Evolutionary conservation across 2,888 invertebrate species (phyloP).

Genomic region (Tetheella fluctuosa): DNA sequence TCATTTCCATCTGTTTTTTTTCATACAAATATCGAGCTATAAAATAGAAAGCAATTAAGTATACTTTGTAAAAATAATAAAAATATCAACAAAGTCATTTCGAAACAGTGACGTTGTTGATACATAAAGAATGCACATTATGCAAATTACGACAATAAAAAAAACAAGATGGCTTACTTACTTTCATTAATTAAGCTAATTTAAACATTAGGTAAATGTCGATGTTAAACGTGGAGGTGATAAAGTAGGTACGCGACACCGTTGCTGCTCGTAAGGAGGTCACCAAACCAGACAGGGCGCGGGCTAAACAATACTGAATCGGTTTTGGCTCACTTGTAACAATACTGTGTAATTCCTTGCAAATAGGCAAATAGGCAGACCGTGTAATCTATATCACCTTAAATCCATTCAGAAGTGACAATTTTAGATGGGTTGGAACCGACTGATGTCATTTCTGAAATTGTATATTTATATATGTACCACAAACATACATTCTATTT

Average conservation of each 20-base stretch:
- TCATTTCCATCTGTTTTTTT: too few species aligned
- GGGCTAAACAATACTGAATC: slow-evolving; percentile 44
- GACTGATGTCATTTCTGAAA: not conserved
- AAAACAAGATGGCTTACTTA: not conserved
- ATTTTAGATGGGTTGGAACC: not conserved
- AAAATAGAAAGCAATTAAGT: too few species aligned
- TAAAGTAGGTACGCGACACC: slow-evolving; percentile 5
- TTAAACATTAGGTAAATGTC: not conserved
- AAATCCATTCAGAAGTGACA: not conserved
- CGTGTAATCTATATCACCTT: slow-evolving; percentile 16
- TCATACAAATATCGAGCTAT: too few species aligned
- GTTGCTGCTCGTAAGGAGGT: slow-evolving; percentile 41
- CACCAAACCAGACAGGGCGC: slow-evolving; percentile 40
- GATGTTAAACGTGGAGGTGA: not conserved
- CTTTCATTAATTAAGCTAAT: not conserved
- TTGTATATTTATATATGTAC: not conserved
- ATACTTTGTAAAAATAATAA: too few species aligned
- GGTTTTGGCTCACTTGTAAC: slow-evolving; percentile 11
- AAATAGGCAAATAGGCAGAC: slow-evolving; percentile 27
- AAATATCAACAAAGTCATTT: too few species aligned
- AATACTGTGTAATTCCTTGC: slow-evolving; percentile 21
- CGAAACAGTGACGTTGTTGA: too few species aligned
- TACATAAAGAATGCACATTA: not conserved
- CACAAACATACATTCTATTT: not conserved
- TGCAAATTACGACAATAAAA: not conserved